Base-by-base conservation (phyloP, 2,113 vertebrate species). In the Syngnathoides biaculeatus region DNA sequence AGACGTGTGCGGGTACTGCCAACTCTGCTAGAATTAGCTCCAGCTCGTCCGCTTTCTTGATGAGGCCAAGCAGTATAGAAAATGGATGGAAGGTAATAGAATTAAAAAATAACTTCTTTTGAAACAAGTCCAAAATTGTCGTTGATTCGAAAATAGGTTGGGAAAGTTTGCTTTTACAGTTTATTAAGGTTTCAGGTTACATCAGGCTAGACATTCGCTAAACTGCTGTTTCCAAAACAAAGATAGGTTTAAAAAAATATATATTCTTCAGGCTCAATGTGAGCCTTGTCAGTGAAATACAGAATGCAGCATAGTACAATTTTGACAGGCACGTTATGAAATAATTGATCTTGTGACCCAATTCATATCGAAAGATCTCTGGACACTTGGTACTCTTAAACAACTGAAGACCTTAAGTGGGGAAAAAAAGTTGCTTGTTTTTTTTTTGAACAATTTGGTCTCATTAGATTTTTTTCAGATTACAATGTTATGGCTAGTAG, bases 171-270 rank as follows among this genome's bases (percentile, higher is more conserved):
- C 58, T 66, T 61, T 65, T 20, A 62, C 62, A 30, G 22, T 87
- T 84, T 88, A 87, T 86, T 87, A 17, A 74, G 59, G 22, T 64
- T 76, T 67, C 65, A 69, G 68, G 71, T 72, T 81, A 78, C 26
- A 78, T 69, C 40, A 75, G 64, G 64, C 64, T 67, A 81, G 62
- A 81, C 50, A 53, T 74, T 67, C 77, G 43, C 65, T 77, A 77
- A 78, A 47, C 56, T 40, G 30, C 39, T 26, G 43, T 8, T 58
- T 26, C 47, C 12, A 26, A 50, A 22, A 59, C 19, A 24, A 55
- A 71, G 3, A 47, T 53, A 4, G 40, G 7, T 42, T 42, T 24
- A 56, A n/a, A 27, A 10, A 53, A 24, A 0, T n/a, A 42, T n/a
- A 62, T 62, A 56, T 64, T 19, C 42, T 52, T 75, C 4, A 67